phyloP scores from a whole-genome alignment of 92 coral and sea anemone genomes.

The Blastomussa wellsi region DNA sequence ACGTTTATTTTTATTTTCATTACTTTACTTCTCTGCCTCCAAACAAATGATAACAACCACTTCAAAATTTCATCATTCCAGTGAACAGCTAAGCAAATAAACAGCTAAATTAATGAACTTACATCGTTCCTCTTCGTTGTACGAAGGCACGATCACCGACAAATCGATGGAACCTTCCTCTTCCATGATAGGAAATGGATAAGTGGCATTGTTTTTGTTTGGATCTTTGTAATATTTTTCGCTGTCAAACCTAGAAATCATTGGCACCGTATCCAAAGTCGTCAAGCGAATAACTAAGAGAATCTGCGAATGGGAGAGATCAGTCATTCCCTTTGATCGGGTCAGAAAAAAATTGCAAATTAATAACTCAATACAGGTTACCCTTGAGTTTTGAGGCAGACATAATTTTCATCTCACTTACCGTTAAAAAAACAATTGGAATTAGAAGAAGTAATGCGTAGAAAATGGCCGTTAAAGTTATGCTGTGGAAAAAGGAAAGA shows the following conservation, averaged over 20 bases:
- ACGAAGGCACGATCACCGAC: slow-evolving; percentile 89
- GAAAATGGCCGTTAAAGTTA: slow-evolving; percentile 30
- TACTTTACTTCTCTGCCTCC: neutral
- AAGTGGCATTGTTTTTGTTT: slow-evolving; percentile 84
- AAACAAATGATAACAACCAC: slow-evolving; percentile 13
- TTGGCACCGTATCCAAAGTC: slow-evolving; percentile 77
- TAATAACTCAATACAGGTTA: too few species aligned
- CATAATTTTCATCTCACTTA: slow-evolving; percentile 5
- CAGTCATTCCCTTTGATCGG: neutral
- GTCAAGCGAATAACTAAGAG: slow-evolving; percentile 69
- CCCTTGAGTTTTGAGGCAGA: neutral
- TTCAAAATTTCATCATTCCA: slow-evolving; percentile 5
- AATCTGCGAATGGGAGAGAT: slow-evolving; percentile 51
- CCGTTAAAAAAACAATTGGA: slow-evolving; percentile 43
- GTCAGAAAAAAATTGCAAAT: neutral
- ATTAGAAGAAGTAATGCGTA: slow-evolving; percentile 39
- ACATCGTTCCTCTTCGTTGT: slow-evolving; percentile 95
- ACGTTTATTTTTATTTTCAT: neutral
- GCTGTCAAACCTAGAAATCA: slow-evolving; percentile 76
- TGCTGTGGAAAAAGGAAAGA: slow-evolving; percentile 24
- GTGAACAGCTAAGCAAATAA: slow-evolving; percentile 24
- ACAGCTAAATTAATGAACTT: slow-evolving; percentile 32
- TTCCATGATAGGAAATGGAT: slow-evolving; percentile 92
- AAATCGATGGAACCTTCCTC: slow-evolving; percentile 89
- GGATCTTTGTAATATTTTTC: slow-evolving; percentile 96